phyloP scores from a whole-genome alignment of 2,888 invertebrate genomes.

The Parnassius orleans region DNA sequence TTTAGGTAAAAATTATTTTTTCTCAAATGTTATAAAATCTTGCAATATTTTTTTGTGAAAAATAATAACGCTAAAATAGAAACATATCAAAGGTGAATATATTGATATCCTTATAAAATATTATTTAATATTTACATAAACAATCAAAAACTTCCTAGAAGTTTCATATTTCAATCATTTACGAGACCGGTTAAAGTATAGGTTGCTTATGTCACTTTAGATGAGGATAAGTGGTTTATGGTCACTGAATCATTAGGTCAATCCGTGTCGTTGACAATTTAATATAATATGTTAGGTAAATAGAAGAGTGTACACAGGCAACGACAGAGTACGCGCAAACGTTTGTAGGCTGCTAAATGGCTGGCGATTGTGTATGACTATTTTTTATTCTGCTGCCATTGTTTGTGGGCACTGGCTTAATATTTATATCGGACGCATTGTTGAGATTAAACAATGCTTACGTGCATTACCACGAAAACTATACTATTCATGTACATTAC shows the following conservation, averaged over 20 bases:
- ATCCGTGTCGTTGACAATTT: constrained; percentile 71
- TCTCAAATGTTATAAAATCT: no score
- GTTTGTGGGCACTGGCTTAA: constrained; percentile 46
- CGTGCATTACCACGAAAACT: constrained; percentile 61
- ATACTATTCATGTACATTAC: constrained; percentile 41
- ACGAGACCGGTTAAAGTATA: constrained; percentile 32
- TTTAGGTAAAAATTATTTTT: no score
- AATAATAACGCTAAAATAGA: no score
- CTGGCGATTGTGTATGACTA: constrained; percentile 32
- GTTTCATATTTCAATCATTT: constrained; percentile 23
- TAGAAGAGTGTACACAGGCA: constrained; percentile 42
- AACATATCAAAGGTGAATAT: no score
- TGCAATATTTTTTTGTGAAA: no score
- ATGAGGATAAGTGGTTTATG: constrained; percentile 71
- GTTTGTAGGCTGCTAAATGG: constrained; percentile 38
- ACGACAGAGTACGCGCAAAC: constrained; percentile 43
- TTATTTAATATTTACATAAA: constrained; percentile 3
- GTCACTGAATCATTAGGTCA: constrained; percentile 77
- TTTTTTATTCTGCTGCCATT: constrained; percentile 51
- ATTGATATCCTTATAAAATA: constrained; percentile 5
- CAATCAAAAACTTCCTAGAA: constrained; percentile 8
- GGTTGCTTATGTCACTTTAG: constrained; percentile 61
- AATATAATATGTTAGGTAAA: constrained; percentile 62
- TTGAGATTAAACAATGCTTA: constrained; percentile 62
- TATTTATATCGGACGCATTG: constrained; percentile 49